A percentile compares a stretch with the other conserved stretches of the same genome.
Conservation (phyloP, 1,140 invertebrate species). For the Galendromus occidentalis region DNA sequence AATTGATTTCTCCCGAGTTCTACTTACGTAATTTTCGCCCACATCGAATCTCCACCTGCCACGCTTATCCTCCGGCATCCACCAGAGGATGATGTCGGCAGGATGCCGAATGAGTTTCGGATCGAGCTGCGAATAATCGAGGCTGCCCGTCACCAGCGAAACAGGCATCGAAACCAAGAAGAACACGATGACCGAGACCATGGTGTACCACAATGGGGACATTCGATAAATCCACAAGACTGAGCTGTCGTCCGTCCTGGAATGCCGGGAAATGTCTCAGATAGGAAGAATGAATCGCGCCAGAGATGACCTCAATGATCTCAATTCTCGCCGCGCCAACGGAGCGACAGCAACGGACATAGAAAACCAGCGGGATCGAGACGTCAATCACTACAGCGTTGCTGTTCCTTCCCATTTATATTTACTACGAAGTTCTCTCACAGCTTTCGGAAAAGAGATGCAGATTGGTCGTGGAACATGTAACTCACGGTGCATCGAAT, state of each 20-base stretch:
- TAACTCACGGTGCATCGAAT: background rate
- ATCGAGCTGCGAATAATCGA: slow-evolving; percentile 1
- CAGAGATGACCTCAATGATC: too few species aligned
- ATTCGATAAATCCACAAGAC: background rate
- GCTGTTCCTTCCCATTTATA: too few species aligned
- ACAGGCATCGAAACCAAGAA: background rate
- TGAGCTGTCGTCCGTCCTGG: background rate
- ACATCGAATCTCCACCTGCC: background rate
- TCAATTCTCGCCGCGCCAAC: too few species aligned
- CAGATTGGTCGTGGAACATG: too few species aligned
- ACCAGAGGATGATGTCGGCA: background rate
- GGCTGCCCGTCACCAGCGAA: background rate
- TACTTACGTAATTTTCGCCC: slow-evolving; percentile 6
- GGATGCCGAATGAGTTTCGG: background rate
- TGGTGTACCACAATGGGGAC: background rate
- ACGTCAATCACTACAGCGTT: too few species aligned
- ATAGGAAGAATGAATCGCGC: too few species aligned
- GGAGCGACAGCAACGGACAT: too few species aligned
- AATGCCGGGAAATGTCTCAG: too few species aligned
- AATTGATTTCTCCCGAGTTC: too few species aligned
- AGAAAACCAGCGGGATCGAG: too few species aligned
- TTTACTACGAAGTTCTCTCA: too few species aligned
- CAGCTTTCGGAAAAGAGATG: too few species aligned
- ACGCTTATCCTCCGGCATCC: background rate
- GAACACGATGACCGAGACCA: background rate